These are phyloP conservation scores for Sylvietta virens DNA, from an alignment of 2,113 vertebrate genomes.

Conservation along the genomic window DNA sequence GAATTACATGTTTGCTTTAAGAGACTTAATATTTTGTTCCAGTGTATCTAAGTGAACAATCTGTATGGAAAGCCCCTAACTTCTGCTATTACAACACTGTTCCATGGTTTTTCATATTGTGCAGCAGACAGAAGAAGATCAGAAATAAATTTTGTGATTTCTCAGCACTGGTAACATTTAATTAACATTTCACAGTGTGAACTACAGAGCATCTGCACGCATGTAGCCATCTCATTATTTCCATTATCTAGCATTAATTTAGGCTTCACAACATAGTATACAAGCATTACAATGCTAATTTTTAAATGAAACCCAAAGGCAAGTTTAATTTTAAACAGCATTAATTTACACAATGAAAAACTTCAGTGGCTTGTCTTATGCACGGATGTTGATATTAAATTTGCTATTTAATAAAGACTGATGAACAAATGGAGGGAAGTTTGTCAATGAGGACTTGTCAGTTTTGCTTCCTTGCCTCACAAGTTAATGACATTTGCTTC, in stretches of 20 bases:
- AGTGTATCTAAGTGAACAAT: not conserved
- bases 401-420: constrained; percentile 64
- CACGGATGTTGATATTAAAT: constrained; percentile 24
- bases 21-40: not conserved
- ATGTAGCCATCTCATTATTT: not conserved
- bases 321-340: constrained; percentile 24
- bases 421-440: constrained; percentile 31
- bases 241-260: not conserved
- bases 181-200: not conserved
- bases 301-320: constrained; percentile 46
- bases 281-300: constrained; percentile 29
- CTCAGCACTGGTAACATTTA: not conserved
- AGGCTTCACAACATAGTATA: not conserved
- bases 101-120: not conserved
- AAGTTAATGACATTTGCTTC: constrained; percentile 61
- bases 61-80: not conserved
- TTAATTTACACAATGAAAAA: constrained; percentile 18
- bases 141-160: not conserved
- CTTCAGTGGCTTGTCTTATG: not conserved
- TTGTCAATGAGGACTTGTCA: constrained; percentile 52
- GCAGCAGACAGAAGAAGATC: not conserved
- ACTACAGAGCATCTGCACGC: not conserved
- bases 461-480: constrained; percentile 53
- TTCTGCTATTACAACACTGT: not conserved
- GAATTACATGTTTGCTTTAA: not conserved